These are phyloP conservation scores for Hydrozoanthus tunicans DNA, from an alignment of 64 coral and sea anemone genomes.

Conservation along the genomic window DNA sequence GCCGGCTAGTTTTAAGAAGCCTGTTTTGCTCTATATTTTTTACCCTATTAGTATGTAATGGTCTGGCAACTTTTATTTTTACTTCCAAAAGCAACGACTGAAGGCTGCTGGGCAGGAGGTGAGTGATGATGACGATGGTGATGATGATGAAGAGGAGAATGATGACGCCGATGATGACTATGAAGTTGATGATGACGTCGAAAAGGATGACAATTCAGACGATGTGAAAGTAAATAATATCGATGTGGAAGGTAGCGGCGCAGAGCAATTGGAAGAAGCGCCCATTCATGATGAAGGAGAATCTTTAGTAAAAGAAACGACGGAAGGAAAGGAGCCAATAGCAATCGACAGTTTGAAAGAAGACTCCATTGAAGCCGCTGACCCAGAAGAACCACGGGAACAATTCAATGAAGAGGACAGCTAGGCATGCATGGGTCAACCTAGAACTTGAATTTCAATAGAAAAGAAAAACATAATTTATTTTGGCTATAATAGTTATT, in stretches of 20 bases:
- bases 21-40: not conserved
- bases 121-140: conserved; percentile 20
- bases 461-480: too few relatives aligned
- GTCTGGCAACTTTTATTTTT: not conserved
- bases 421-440: too few relatives aligned
- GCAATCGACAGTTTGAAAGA: not conserved
- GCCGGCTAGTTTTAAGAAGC: too few relatives aligned
- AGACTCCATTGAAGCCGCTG: not conserved
- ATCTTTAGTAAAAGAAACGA: not conserved
- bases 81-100: not conserved
- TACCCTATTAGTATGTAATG: not conserved
- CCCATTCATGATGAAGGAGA: not conserved
- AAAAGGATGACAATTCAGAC: not conserved
- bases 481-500: too few relatives aligned
- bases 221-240: not conserved
- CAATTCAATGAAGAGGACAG: too few relatives aligned
- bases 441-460: too few relatives aligned
- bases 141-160: not conserved
- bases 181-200: not conserved
- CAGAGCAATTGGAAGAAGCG: not conserved
- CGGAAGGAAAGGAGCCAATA: not conserved
- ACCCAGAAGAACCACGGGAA: too few relatives aligned
- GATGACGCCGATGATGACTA: not conserved
- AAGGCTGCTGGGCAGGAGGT: conserved; percentile 6
- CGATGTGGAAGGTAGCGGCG: not conserved